Conservation (phyloP, 2,113 vertebrate species). For the Oceanites oceanicus region DNA sequence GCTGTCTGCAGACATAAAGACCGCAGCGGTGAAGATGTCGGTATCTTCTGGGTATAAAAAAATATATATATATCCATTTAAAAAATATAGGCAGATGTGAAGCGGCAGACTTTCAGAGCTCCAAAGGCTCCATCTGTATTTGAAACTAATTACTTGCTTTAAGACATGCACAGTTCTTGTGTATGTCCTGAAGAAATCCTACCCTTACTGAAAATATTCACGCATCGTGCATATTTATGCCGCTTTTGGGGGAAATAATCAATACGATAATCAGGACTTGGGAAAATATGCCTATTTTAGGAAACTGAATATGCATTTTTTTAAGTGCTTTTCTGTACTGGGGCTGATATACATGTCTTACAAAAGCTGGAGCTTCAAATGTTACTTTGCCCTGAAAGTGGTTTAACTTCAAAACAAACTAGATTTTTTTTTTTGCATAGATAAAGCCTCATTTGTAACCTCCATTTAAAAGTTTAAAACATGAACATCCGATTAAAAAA, state of each 20-base stretch:
- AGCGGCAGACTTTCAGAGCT: not conserved
- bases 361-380: not conserved
- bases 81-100: not conserved
- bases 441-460: not conserved
- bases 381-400: not conserved
- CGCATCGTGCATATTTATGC: not conserved
- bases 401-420: not conserved
- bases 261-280: not conserved
- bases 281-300: not conserved
- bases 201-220: not conserved
- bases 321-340: not conserved
- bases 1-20: not conserved
- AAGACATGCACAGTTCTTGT: not conserved
- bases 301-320: not conserved
- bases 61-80: not conserved
- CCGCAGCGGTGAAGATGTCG: not conserved
- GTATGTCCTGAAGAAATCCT: not conserved
- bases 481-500: not conserved
- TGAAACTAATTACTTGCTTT: not conserved
- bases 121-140: not conserved
- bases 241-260: not conserved
- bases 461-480: not conserved
- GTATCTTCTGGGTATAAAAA: not conserved
- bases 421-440: not conserved
- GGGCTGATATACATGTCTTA: not conserved